Evolutionary conservation across 2,113 vertebrate species (phyloP), one percentile per base, ranked within the genome.

Genomic region (Amphiprion ocellaris): DNA sequence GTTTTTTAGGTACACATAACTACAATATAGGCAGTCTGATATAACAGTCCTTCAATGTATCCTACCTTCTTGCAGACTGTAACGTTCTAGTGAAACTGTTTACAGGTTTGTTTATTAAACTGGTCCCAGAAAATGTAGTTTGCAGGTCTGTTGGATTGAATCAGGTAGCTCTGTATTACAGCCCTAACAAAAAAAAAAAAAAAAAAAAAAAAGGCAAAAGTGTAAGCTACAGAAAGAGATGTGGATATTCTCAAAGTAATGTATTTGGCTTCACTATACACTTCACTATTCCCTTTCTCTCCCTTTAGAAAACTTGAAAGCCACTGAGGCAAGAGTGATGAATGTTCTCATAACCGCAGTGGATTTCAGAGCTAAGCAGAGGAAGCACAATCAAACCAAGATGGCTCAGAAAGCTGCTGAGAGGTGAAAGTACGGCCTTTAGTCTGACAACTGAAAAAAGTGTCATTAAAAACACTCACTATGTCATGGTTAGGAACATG

Each of bases 331-430:
- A 21, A 69, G 53, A 82, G 82, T 87, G 87, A 90, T 86, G 85
- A 87, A 84, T 87, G 73, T 86, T 77, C 69, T 80, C 73, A 52
- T 74, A 82, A 89, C 85, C 65, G 1, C 84, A 64, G 52, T n/a
- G 75, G 61, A 73, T 83, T 90, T 86, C 69, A 67, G 79, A 81
- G 77, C 82, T 28, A 47, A 41, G 61, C 77, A 73, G 71, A 88
- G 78, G 65, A 87, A 90, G 78, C 69, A 58, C 85, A 91, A 89
- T 91, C 85, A 89, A 82, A 84, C 56, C 63, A 2, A 76, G 61
- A 49, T 24, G 8, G 68, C 65, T 80, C 50, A 49, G 30, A 80
- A 56, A 76, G 81, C 69, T 83, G 52, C 54, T 1, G 62, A 69
- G 80, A 82, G 86, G 83, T 83, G 86, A 85, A 79, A 79, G 73